These are phyloP conservation scores for Shargacucullia verbasci DNA, from an alignment of 2,888 invertebrate species.

Conservation along the genomic window DNA sequence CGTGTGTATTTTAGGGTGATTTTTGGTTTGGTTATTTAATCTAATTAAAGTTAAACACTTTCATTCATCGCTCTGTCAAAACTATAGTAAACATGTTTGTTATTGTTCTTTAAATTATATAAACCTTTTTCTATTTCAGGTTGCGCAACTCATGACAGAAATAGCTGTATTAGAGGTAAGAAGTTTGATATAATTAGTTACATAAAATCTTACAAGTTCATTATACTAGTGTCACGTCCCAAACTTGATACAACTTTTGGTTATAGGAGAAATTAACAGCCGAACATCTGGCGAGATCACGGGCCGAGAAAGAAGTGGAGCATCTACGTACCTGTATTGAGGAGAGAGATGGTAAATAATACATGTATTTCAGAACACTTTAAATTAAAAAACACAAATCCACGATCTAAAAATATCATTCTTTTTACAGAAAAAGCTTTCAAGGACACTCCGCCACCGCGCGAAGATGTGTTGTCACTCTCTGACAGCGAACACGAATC, in stretches of 20 bases:
- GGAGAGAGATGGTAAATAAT: slow-evolving; percentile 74
- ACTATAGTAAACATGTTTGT: too few species aligned
- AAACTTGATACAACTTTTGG: neutral
- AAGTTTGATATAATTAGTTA: slow-evolving; percentile 1
- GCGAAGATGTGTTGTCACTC: slow-evolving; percentile 61
- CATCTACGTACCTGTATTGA: slow-evolving; percentile 76
- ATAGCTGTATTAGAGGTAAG: slow-evolving; percentile 74
- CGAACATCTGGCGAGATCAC: slow-evolving; percentile 68
- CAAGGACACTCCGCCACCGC: slow-evolving; percentile 55
- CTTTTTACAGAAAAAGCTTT: slow-evolving; percentile 71
- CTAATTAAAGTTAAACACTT: too few species aligned
- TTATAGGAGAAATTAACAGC: slow-evolving; percentile 72
- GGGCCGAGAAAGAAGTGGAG: slow-evolving; percentile 74
- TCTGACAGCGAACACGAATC: slow-evolving; percentile 70
- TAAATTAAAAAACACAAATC: too few species aligned
- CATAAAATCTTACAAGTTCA: slow-evolving; percentile 1
- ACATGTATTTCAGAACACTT: neutral
- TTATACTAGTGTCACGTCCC: neutral
- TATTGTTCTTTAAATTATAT: too few species aligned
- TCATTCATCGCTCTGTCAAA: too few species aligned
- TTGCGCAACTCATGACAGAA: slow-evolving; percentile 69
- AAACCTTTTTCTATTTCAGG: too few species aligned
- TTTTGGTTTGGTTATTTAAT: too few species aligned
- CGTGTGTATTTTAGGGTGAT: too few species aligned
- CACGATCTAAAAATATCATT: slow-evolving; percentile 20